These are phyloP conservation scores for Adineta ricciae DNA, from an alignment of 2,888 invertebrate genomes.

Conservation along the genomic window DNA sequence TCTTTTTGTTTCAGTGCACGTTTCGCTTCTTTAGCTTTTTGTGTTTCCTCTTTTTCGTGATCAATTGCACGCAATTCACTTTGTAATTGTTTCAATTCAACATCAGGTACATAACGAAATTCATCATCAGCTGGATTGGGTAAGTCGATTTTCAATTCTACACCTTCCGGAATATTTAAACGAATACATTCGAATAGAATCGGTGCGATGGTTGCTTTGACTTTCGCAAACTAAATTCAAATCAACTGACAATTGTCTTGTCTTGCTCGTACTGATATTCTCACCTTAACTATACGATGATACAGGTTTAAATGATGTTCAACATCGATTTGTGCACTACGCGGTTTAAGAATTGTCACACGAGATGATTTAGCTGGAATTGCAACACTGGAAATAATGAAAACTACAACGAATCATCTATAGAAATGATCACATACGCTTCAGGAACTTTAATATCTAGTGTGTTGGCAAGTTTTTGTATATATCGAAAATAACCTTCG, in stretches of 20 bases:
- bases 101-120: conserved; percentile 72
- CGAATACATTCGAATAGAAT: conserved; percentile 65
- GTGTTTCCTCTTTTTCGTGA: conserved; percentile 17
- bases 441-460: conserved; percentile 25
- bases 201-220: conserved; percentile 31
- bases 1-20: neutral
- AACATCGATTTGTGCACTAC: conserved; percentile 28
- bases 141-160: conserved; percentile 61
- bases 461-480: conserved; percentile 27
- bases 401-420: no score
- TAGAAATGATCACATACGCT: neutral
- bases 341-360: conserved; percentile 29
- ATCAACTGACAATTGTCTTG: neutral
- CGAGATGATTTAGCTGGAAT: conserved; percentile 29
- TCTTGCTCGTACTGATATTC: neutral
- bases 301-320: conserved; percentile 30
- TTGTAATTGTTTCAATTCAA: conserved; percentile 61
- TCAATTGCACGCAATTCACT: conserved; percentile 11
- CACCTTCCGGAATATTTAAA: conserved; percentile 67
- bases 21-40: neutral
- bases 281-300: conserved; percentile 32
- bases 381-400: neutral
- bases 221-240: neutral
- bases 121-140: conserved; percentile 63
- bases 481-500: conserved; percentile 29